Base-by-base conservation (phyloP, 2,113 vertebrate genomes). In the Tragelaphus scriptus region DNA sequence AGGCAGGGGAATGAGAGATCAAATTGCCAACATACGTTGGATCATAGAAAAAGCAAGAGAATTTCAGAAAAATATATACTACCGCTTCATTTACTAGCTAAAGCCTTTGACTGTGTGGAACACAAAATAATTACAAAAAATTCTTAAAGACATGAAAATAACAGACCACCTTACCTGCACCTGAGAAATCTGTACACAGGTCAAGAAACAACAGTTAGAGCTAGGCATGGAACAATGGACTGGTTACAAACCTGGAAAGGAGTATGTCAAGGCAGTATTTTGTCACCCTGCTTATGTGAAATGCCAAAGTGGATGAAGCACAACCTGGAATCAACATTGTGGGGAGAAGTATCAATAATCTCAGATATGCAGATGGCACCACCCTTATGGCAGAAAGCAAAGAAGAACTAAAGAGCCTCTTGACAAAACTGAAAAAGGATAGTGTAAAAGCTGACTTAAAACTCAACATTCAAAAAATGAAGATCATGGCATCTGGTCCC, bases 151-250 rank as follows among this genome's bases (percentile, higher is more conserved):
- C 19, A 6, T 71, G 68, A 0, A 0, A 40, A 71, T 23, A 40
- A 40, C 68, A 71, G n/a, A 71, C 19, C 10, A 23, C n/a, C 21
- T 40, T 71, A 40, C 19, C n/a, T 71, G 19, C 10, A 40, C 68
- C 68, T 40, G 68, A 71, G n/a, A 71, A 40, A 40, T 71, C 10
- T 71, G 68, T 40, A 71, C n/a, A 71, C n/a, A 71, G 5, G 68
- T 71, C 19, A 71, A 40, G 10, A 71, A 71, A 21, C 10, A 71
- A 71, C 10, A 23, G n/a, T 36, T 71, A 23, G n/a, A 40, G 68
- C 10, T 10, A 12, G 19, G 10, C n/a, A 40, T 0, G 2, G 68
- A 23, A 40, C 10, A 40, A 71, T 40, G 10, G 5, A 40, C 68
- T 71, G n/a, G n/a, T 71, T 71, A 40, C 68, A 40, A 23, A 71